Evolutionary conservation across 2,888 invertebrate genomes (phyloP).

Genomic region (Dascillus cervinus): DNA sequence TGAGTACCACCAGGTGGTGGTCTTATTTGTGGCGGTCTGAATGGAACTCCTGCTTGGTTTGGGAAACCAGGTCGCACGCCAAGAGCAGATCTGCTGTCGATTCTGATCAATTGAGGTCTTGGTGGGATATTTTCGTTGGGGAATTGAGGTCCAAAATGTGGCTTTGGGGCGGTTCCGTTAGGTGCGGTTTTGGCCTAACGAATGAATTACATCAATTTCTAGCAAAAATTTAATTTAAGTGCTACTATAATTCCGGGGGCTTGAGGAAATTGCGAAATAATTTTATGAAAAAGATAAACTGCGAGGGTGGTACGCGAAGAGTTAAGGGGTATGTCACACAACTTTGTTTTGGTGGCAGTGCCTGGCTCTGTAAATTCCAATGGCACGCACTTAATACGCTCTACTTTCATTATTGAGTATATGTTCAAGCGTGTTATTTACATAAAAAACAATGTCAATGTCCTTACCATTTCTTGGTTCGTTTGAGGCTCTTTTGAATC

Average conservation of each 20-base stretch:
- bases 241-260: background rate
- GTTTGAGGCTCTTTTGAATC: no score
- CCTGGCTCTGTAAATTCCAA: slow-evolving; percentile 13
- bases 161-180: slow-evolving; percentile 17
- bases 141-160: no score
- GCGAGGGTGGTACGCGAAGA: slow-evolving; percentile 7
- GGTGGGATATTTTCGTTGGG: no score
- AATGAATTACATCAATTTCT: no score
- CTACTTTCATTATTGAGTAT: slow-evolving; percentile 4
- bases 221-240: background rate
- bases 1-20: slow-evolving; percentile 21
- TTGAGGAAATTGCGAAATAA: background rate
- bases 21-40: slow-evolving; percentile 32
- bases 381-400: slow-evolving; percentile 1
- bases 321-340: slow-evolving; percentile 15
- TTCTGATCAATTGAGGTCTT: slow-evolving; percentile 37
- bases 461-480: no score
- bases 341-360: slow-evolving; percentile 16
- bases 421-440: background rate
- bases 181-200: slow-evolving; percentile 8
- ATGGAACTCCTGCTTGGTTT: slow-evolving; percentile 26
- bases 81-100: slow-evolving; percentile 43
- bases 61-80: slow-evolving; percentile 31
- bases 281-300: slow-evolving; percentile 8
- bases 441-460: background rate